Base-by-base conservation (phyloP, 2,113 vertebrate genomes). In the Trichechus manatus region DNA sequence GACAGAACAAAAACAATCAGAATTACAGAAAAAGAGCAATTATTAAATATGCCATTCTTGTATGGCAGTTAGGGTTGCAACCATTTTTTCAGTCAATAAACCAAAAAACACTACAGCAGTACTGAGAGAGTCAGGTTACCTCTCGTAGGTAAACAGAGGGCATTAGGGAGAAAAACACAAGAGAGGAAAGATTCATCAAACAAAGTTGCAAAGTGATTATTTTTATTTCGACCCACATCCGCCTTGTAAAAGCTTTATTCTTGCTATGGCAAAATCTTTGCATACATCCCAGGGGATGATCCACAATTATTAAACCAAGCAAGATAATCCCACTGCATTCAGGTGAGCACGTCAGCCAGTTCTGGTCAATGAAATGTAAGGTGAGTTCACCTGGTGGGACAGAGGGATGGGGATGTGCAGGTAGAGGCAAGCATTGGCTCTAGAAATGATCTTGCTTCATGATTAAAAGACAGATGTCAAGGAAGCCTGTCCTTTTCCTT, bases 41-140 rank as follows among this genome's bases (percentile, higher is more conserved):
- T 47, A 2, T 42, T 29, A 68, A 56, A 3, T 11, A 0, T 47
- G 44, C 86, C n/a, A 0, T 59, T 47, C 10, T 47, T 47, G 14
- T 31, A 2, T 6, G 29, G 64, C 0, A 3, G 1, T 23, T n/a
- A 25, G 4, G 31, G 15, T 1, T 0, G 4, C 15, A 14, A 31
- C 36, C 5, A 0, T n/a, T 20, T 92, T 63, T 31, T 22, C 1
- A 2, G 1, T 9, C n/a, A 5, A 6, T 33, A 39, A 15, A 29
- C 27, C 11, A 8, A 8, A 75, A 22, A 22, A 10, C 1, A 23
- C 2, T 29, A 4, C 4, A 9, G 39, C 14, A 3, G 0, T 1
- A 11, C n/a, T 36, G 27, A n/a, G 20, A 44, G 78, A 4, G 5
- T 0, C 5, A 11, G 15, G 6, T 27, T 17, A 17, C 22, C 8